Evolutionary conservation across 2,888 invertebrate genomes (phyloP).

Genomic region (Platerodrilus igneus): DNA sequence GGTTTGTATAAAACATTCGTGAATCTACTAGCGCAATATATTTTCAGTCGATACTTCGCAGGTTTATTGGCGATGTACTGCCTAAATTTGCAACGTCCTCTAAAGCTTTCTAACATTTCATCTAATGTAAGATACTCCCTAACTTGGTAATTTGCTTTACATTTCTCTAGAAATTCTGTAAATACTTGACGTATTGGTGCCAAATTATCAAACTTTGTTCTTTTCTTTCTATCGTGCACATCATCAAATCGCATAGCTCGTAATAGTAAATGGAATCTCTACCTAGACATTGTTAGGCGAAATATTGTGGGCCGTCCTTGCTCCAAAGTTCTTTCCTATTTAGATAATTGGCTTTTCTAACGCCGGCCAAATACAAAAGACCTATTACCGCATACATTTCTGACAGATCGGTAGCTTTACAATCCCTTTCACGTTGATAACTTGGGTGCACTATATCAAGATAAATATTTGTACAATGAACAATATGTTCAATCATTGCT

Average conservation of each 20-base stretch:
- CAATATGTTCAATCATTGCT: no score
- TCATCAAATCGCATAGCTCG: constrained; percentile 9
- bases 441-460: no score
- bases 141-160: constrained; percentile 7
- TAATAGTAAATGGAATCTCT: constrained; percentile 11
- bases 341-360: no score
- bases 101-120: constrained; percentile 2
- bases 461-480: no score
- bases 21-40: constrained; percentile 8
- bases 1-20: constrained; percentile 3
- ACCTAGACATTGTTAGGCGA: not conserved
- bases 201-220: constrained; percentile 1
- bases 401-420: no score
- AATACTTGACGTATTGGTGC: constrained; percentile 2
- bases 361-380: no score
- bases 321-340: no score
- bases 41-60: constrained; percentile 12
- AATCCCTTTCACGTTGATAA: no score
- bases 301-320: no score
- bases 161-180: constrained; percentile 5
- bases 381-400: no score
- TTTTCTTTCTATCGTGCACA: not conserved
- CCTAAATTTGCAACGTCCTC: constrained; percentile 5
- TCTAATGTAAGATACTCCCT: constrained; percentile 5
- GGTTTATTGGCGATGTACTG: constrained; percentile 7